A percentile compares a stretch with the other conserved stretches of the same genome.
phyloP scores from a whole-genome alignment of 2,888 invertebrate genomes.

The Salpingus planirostris region DNA sequence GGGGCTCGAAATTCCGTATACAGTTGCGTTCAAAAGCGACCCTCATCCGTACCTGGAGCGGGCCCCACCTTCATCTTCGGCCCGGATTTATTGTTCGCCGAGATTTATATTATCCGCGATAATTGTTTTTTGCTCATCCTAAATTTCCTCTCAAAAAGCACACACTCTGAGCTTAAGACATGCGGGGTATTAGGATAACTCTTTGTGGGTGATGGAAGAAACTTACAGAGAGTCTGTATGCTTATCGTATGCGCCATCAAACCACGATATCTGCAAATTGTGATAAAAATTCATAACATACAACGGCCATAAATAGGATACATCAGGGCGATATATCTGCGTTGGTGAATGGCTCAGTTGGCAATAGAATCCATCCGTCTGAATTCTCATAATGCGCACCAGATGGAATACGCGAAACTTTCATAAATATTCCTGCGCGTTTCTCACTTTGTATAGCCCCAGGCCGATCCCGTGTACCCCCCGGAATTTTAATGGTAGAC shows the following conservation, averaged over 20 bases:
- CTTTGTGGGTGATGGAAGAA: not conserved
- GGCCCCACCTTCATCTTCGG: constrained; percentile 16
- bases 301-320: constrained; percentile 20
- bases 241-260: not conserved
- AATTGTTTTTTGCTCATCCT: constrained; percentile 26
- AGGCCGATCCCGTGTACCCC: constrained; percentile 19
- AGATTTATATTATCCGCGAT: constrained; percentile 24
- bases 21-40: constrained; percentile 15
- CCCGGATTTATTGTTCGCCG: constrained; percentile 20
- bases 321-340: constrained; percentile 21
- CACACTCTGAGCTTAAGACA: too few relatives aligned
- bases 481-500: constrained; percentile 16
- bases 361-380: constrained; percentile 17
- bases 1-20: too few relatives aligned
- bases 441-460: constrained; percentile 23
- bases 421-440: constrained; percentile 25
- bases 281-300: constrained; percentile 15
- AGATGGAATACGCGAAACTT: constrained; percentile 23
- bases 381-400: constrained; percentile 23
- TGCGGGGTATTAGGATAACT: constrained; percentile 9
- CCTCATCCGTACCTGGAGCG: constrained; percentile 5
- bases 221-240: constrained; percentile 2
- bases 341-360: constrained; percentile 17
- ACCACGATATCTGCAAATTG: constrained; percentile 4
- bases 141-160: too few relatives aligned